Evolutionary conservation across 2,797 vertebrate genomes (phyloP).

Genomic region (Acomys russatus): DNA sequence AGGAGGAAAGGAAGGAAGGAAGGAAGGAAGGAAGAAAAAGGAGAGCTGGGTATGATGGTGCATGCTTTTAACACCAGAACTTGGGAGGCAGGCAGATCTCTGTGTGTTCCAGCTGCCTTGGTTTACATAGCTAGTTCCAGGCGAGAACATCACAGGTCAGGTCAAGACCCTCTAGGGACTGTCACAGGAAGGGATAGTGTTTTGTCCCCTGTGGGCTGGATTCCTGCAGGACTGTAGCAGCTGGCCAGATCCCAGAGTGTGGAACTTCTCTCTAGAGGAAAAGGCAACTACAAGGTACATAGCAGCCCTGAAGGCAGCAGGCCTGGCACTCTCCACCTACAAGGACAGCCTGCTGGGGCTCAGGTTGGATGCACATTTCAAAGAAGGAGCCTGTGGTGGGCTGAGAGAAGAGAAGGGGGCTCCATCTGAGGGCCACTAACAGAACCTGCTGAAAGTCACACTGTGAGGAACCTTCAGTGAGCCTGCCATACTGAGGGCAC

Average conservation of each 20-base stretch:
- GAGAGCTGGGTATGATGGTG: too few species aligned
- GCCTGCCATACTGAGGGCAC: background rate
- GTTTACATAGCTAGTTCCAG: background rate
- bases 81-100: background rate
- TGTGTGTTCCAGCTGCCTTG: background rate
- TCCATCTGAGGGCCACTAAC: background rate
- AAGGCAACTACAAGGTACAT: too few species aligned
- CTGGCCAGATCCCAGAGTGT: too few species aligned
- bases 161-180: background rate
- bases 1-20: too few species aligned
- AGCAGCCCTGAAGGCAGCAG: background rate
- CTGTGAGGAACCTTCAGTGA: background rate
- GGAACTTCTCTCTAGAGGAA: background rate
- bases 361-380: too few species aligned
- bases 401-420: background rate
- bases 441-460: background rate
- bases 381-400: background rate
- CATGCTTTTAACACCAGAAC: background rate
- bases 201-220: background rate
- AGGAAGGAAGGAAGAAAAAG: rapidly evolving
- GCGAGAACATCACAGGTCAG: background rate
- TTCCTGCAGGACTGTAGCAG: background rate
- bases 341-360: background rate
- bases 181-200: background rate
- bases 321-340: background rate